Evolutionary conservation across 2,113 vertebrate genomes (phyloP).

Genomic region (Pantherophis guttatus): DNA sequence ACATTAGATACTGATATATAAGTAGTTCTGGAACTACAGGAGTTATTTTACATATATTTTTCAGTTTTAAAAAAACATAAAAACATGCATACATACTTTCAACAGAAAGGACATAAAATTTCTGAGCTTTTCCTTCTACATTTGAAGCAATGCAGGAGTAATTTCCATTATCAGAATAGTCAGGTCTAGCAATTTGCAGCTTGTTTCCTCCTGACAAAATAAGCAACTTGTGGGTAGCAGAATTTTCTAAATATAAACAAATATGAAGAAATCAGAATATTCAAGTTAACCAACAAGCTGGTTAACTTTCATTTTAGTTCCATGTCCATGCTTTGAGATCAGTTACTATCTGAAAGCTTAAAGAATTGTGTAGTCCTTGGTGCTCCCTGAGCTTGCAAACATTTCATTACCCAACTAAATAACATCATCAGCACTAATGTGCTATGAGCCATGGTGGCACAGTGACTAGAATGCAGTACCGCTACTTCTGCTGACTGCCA

Average conservation of each 20-base stretch:
- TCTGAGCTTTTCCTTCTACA: conserved; percentile 83
- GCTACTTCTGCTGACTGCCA: too few species aligned
- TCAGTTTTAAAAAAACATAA: background rate
- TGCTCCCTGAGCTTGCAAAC: background rate
- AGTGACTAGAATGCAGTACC: too few species aligned
- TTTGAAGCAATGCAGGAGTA: conserved; percentile 91
- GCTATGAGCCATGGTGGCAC: too few species aligned
- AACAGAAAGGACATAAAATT: conserved; percentile 84
- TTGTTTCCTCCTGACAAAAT: conserved; percentile 90
- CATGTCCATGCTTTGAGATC: background rate
- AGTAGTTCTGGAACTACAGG: background rate
- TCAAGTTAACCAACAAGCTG: background rate
- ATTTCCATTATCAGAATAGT: conserved; percentile 80
- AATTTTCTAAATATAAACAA: conserved; percentile 73
- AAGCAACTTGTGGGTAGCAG: conserved; percentile 85
- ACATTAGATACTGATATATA: background rate
- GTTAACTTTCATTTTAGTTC: background rate
- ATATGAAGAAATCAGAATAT: conserved; percentile 11
- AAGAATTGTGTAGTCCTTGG: background rate
- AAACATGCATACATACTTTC: conserved; percentile 73
- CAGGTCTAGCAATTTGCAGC: conserved; percentile 87
- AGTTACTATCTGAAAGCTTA: background rate
- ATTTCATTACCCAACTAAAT: background rate
- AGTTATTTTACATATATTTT: background rate
- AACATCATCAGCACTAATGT: background rate